Evolutionary conservation across 2,113 vertebrate species (phyloP), one percentile per base, ranked within the genome.

Genomic region (Perccottus glenii): DNA sequence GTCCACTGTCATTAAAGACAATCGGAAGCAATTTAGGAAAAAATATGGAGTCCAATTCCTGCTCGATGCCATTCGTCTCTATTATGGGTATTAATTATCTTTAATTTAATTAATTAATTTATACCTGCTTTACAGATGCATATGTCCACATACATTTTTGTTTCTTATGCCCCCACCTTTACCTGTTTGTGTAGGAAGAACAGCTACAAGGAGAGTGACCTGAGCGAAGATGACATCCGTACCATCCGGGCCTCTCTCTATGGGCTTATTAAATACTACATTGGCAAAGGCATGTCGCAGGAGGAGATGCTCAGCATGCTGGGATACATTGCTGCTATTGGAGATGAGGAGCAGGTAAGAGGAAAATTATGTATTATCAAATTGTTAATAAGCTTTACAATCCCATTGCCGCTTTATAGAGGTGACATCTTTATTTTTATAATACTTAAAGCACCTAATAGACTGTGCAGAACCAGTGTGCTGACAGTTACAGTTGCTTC

Each of bases 1-100:
- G 93, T 96, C 96, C 53, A 99, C 98, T 1, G 92, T 98, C 83
- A 94, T 99, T 86, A 99, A 96, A 91, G 97, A 99, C 80, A 97
- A 94, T 90, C 94, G 96, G 85, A 98, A 98, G 85, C 93, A 95
- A 77, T 99, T 99, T 86, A 91, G 96, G 78, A 98, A 95, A 82
- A 98, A 95, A 80, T 96, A 95, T 0, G 98, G 98, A 8, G 96
- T 98, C 11, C 97, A 98, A 78, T 99, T 98, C 90, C 92, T 99
- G 65, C 81, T 99, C 59, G 98, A 99, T 87, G 95, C 93, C 1
- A 82, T 96, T 36, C 94, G 97, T 50, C 94, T 98, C 78, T 96
- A 95, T 87, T 98, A 98, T 53, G 95, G 98, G 98, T 99, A 90
- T 87, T 92, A 71, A 43, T 35, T 6, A n/a, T 68, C 9, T 68